phyloP scores from a whole-genome alignment of 2,113 vertebrate genomes.

The Leucosticte australis region DNA sequence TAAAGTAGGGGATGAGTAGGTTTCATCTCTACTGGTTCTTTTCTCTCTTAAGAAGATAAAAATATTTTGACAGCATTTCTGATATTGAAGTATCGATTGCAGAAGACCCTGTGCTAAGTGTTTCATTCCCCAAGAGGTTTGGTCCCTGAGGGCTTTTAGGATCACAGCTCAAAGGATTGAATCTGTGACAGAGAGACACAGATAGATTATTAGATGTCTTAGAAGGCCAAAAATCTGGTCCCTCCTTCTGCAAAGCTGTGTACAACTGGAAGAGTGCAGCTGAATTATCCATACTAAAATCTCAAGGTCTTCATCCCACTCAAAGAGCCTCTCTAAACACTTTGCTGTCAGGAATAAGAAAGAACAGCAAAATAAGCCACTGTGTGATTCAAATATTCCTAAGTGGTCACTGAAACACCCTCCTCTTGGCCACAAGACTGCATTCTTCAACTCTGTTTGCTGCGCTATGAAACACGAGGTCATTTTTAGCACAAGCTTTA shows the following conservation, averaged over 20 bases:
- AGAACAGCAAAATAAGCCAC: neutral
- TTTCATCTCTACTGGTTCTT: neutral
- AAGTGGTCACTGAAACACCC: conserved; percentile 11
- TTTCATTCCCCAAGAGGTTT: neutral
- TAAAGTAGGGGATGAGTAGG: neutral
- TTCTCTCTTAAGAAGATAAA: neutral
- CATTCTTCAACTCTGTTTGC: conserved; percentile 45
- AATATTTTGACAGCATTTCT: neutral
- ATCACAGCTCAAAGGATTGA: neutral
- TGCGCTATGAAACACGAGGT: conserved; percentile 26
- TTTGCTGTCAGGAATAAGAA: neutral
- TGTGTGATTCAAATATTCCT: conserved; percentile 45
- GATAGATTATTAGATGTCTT: neutral
- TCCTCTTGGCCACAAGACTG: neutral
- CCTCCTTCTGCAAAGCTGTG: neutral
- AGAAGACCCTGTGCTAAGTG: neutral
- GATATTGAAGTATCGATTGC: neutral
- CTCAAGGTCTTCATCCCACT: neutral
- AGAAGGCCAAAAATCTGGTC: neutral
- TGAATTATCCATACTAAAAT: neutral
- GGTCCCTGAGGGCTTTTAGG: neutral
- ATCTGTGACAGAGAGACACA: neutral
- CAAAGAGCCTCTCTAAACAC: neutral
- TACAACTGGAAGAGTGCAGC: neutral
- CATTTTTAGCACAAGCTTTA: conserved; percentile 44